phyloP scores from a whole-genome alignment of 2,797 vertebrate genomes.

The Danio choprae region DNA sequence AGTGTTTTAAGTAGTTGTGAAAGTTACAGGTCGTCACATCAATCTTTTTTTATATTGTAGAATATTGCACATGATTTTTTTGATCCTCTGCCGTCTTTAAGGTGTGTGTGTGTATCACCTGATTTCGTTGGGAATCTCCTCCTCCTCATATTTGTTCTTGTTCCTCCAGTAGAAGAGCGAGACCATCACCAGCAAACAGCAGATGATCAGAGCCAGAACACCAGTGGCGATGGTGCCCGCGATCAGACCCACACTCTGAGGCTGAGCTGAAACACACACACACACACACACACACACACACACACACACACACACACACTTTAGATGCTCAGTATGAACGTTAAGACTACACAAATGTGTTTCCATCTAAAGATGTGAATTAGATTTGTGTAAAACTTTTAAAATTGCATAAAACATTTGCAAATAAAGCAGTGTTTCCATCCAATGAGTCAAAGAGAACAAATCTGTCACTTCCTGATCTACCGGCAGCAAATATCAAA shows the following conservation, averaged over 20 bases:
- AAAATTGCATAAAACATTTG: too few relatives aligned
- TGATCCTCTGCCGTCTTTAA: neutral
- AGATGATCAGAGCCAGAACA: slow-evolving; percentile 86
- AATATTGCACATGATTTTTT: neutral
- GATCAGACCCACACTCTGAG: slow-evolving; percentile 90
- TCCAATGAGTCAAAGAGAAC: too few relatives aligned
- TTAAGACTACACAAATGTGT: too few relatives aligned
- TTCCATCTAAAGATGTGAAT: too few relatives aligned
- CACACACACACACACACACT: too few relatives aligned
- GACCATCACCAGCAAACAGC: slow-evolving; percentile 86
- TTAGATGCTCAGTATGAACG: too few relatives aligned
- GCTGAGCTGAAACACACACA: slow-evolving; percentile 81
- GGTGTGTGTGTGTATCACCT: slow-evolving; percentile 73
- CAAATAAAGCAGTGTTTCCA: too few relatives aligned
- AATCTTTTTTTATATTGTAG: neutral
- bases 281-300: too few relatives aligned
- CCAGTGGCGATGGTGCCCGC: slow-evolving; percentile 90
- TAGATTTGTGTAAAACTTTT: too few relatives aligned
- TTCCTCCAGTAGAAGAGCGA: slow-evolving; percentile 96
- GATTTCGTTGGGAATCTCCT: slow-evolving; percentile 99
- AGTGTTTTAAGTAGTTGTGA: neutral
- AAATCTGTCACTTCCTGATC: too few relatives aligned
- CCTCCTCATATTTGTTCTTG: slow-evolving; percentile 96
- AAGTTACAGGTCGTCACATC: neutral
- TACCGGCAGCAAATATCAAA: too few relatives aligned